These are phyloP conservation scores for Heliornis fulica DNA, from an alignment of 2,113 vertebrate genomes.

Conservation along the genomic window DNA sequence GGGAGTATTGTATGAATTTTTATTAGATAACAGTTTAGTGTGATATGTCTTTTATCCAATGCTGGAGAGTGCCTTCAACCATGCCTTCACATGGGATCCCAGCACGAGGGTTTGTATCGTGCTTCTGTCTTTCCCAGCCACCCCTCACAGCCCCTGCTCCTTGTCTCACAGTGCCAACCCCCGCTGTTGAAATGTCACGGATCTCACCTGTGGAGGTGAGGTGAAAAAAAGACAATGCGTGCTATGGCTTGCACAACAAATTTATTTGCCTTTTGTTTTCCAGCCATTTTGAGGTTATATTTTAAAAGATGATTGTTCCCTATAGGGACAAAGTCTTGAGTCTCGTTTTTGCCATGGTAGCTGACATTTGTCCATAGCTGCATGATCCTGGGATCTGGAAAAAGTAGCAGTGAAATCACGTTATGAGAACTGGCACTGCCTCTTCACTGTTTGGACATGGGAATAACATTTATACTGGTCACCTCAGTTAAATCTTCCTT, in stretches of 20 bases:
- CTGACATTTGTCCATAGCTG: not conserved
- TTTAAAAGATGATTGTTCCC: not conserved
- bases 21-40: not conserved
- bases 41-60: not conserved
- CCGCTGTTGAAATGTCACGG: not conserved
- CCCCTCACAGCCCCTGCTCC: not conserved
- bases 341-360: not conserved
- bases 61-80: not conserved
- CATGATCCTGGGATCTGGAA: not conserved
- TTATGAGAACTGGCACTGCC: not conserved
- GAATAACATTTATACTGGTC: not conserved
- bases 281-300: not conserved
- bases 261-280: not conserved
- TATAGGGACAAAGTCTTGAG: not conserved
- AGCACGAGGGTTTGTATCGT: not conserved
- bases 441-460: accelerated
- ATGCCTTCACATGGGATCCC: not conserved
- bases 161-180: not conserved
- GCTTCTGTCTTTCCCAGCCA: not conserved
- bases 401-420: not conserved
- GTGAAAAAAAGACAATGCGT: not conserved
- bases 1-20: not conserved
- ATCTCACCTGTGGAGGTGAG: not conserved
- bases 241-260: not conserved
- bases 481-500: not conserved